phyloP scores from a whole-genome alignment of 2,888 invertebrate genomes.

The Phyllotreta striolata region DNA sequence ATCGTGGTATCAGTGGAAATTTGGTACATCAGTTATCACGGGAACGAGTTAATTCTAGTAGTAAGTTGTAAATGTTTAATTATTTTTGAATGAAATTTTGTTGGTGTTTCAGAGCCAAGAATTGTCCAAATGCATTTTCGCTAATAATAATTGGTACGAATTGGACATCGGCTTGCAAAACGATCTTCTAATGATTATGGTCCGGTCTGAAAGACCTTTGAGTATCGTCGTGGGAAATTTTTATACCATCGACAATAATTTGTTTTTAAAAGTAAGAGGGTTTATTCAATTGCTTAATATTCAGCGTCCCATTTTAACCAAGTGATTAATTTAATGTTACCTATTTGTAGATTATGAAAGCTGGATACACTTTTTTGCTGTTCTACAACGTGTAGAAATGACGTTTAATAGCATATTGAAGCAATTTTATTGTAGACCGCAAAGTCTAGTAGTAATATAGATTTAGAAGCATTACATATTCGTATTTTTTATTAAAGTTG shows the following conservation, averaged over 20 bases:
- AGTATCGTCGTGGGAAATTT: slow-evolving; percentile 6
- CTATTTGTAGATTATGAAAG: slow-evolving; percentile 13
- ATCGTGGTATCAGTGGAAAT: neutral
- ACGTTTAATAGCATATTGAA: neutral
- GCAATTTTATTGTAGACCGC: neutral
- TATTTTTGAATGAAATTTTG: neutral
- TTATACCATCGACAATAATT: slow-evolving; percentile 5
- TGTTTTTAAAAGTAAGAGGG: neutral
- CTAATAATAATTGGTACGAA: slow-evolving; percentile 12
- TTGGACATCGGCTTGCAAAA: neutral
- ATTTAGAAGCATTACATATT: neutral
- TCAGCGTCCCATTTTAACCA: too few relatives aligned
- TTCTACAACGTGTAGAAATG: slow-evolving; percentile 8
- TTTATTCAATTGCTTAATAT: neutral
- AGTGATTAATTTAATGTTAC: neutral
- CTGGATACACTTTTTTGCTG: slow-evolving; percentile 10
- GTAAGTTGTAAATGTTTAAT: neutral
- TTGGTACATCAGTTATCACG: slow-evolving; percentile 13
- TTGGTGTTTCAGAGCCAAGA: slow-evolving; percentile 9
- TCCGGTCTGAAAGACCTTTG: slow-evolving; percentile 7
- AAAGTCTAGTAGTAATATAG: neutral
- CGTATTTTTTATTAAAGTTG: too few relatives aligned
- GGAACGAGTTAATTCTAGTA: slow-evolving; percentile 10
- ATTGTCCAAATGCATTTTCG: slow-evolving; percentile 3
- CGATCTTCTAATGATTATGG: neutral